Percentiles rank a stretch among this genome's conserved stretches.
These are phyloP conservation scores for Smutsia temminckii DNA, from an alignment of 2,797 vertebrate species.

Conservation along the genomic window DNA sequence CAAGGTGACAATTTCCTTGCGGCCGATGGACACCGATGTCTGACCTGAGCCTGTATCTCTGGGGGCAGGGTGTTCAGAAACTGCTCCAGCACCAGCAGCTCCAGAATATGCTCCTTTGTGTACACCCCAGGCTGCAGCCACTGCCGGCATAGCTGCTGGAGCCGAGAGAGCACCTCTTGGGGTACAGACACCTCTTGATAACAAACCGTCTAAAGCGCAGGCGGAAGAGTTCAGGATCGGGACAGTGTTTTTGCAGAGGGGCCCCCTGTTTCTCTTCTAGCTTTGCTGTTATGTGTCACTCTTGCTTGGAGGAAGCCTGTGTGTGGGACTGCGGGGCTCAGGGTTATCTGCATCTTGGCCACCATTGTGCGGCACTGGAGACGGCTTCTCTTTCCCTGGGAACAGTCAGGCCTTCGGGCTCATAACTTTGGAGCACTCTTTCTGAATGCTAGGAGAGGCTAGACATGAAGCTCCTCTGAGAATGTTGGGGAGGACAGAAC, in stretches of 20 bases:
- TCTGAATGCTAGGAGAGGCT: neutral
- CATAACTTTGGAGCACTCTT: constrained; percentile 34
- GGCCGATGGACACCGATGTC: constrained; percentile 60
- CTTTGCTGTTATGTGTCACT: constrained; percentile 70
- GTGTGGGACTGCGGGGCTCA: constrained; percentile 53
- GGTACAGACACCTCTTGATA: constrained; percentile 75
- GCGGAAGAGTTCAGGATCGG: constrained; percentile 67
- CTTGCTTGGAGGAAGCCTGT: constrained; percentile 59
- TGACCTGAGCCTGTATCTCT: constrained; percentile 65
- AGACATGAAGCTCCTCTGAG: too few relatives aligned
- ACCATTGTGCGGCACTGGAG: constrained; percentile 60
- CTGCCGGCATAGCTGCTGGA: constrained; percentile 70
- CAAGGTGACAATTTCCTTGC: constrained; percentile 69
- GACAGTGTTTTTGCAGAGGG: neutral
- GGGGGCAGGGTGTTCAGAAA: constrained; percentile 72
- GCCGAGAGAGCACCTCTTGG: constrained; percentile 68
- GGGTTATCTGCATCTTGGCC: constrained; percentile 78
- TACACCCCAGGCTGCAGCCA: constrained; percentile 73
- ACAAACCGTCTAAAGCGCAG: constrained; percentile 67
- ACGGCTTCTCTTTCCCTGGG: neutral
- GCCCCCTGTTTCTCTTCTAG: constrained; percentile 53
- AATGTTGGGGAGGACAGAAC: neutral
- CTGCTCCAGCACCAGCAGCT: constrained; percentile 77
- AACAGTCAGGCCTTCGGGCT: constrained; percentile 6
- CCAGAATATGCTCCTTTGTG: constrained; percentile 77